Conservation (phyloP, 1,140 invertebrate species). For the Mamestra configurata region DNA sequence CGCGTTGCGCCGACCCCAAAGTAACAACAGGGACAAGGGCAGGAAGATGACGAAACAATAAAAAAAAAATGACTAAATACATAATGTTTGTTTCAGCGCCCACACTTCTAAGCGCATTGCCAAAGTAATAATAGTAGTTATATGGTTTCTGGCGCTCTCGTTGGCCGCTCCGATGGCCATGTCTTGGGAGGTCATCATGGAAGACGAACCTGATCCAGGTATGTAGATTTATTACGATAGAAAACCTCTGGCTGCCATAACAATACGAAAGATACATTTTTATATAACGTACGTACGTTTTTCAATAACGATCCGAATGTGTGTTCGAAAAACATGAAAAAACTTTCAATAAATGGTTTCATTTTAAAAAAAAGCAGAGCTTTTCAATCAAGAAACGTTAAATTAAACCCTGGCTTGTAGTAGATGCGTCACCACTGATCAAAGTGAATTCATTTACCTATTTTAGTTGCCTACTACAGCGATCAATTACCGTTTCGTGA, state of each 20-base stretch:
- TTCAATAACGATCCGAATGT: no score
- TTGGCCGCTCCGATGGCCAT: constrained; percentile 91
- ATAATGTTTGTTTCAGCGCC: constrained; percentile 87
- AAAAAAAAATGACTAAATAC: neutral
- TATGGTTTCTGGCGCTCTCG: constrained; percentile 90
- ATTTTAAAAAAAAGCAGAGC: neutral
- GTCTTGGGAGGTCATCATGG: constrained; percentile 89
- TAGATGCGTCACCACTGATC: constrained; percentile 3
- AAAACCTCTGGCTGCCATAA: no score
- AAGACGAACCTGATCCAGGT: constrained; percentile 81
- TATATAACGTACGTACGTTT: no score
- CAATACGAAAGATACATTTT: no score
- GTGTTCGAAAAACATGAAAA: no score
- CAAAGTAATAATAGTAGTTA: constrained; percentile 91
- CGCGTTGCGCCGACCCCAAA: no score
- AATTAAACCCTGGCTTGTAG: neutral
- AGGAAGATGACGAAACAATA: no score
- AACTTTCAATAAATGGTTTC: no score
- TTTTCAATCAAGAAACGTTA: neutral
- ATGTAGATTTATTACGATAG: constrained; percentile 42
- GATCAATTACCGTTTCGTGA: no score
- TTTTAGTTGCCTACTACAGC: neutral
- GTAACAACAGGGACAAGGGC: no score
- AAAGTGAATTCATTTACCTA: neutral
- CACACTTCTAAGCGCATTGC: constrained; percentile 91